Evolutionary conservation across 2,797 vertebrate genomes (phyloP), one percentile per base, ranked within the genome.

Genomic region (Urophycis tenuis): DNA sequence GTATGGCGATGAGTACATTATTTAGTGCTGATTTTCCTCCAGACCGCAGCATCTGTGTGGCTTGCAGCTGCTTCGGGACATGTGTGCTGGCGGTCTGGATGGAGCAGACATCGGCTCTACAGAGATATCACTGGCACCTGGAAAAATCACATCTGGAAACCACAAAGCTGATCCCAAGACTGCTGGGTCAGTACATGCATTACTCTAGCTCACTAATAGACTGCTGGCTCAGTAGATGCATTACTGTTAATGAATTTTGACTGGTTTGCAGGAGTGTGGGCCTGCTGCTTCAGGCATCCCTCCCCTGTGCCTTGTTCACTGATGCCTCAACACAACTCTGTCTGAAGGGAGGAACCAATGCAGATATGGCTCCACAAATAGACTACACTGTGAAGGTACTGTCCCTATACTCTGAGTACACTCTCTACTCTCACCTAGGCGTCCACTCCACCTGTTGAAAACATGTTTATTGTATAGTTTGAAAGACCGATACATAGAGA

Each of bases 351-450:
- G 97, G 97, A 74, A 99, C 97, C 72, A 98, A 99, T 71, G 96
- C 96, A 8, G 97, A 99, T 81, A 98, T 99, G 97, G 97, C 97
- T 15, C 97, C 97, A 15, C 97, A 99, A 90, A 96, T 99, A 17
- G 97, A 99, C 88, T 98, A 98, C 90, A 95, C 95, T 0, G 53
- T 95, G 74, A 95, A 95, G 95, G 96, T 96, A 89, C 80, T 85
- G 34, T 64, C 17, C 22, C 60, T 67, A n/a, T 19, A 64, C 53
- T 25, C 39, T 8, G 17, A 45, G 41, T 25, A 22, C 1, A 4
- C 45, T 22, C 3, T 22, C 45, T 49, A 19, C 6, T 1, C 36
- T 36, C 36, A 36, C n/a, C n/a, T n/a, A n/a, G n/a, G n/a, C n/a
- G n/a, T n/a, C n/a, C n/a, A n/a, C n/a, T n/a, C n/a, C n/a, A n/a